Base-by-base conservation (phyloP, 2,113 vertebrate species). In the Urocynchramus pylzowi region DNA sequence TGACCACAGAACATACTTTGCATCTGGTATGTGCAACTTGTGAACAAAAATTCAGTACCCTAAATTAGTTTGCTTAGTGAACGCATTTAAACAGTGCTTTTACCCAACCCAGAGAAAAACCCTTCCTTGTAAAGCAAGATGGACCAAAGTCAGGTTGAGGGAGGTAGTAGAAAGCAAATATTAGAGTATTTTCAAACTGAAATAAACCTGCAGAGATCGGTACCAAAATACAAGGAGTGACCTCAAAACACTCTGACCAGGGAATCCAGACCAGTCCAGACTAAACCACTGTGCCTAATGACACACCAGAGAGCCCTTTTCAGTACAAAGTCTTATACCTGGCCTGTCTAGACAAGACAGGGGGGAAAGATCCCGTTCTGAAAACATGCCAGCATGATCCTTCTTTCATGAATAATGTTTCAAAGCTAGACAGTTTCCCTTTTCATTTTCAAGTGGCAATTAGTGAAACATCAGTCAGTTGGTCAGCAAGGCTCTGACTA, bases 391-490 rank as follows among this genome's bases (percentile, higher is more conserved):
- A 97, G 95, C 95, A 96, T 39, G 77, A 97, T 91, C 80, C 67
- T 97, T 96, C 97, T 97, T 95, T 97, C 93, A 97, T 95, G 97
- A 92, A 94, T 71, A 91, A 97, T 56, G 64, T 96, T 93, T 90
- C 95, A 89, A 91, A 92, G 73, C 75, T 52, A 95, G 64, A 42
- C 81, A 95, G 56, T 73, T 81, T 89, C 81, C 75, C 74, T 94
- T 95, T 93, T 95, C 93, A 94, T 94, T 94, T 97, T 98, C 95
- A 97, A 98, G 96, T 87, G 91, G 89, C 97, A 98, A 97, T 98
- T 97, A 98, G 97, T 89, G 95, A 97, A 97, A 95, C 90, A 91
- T 97, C 92, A 84, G 86, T 79, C 63, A 35, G 61, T 95, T 89
- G 81, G 89, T 94, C 92, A 97, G 95, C 93, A 95, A 77, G 70